Conservation (phyloP, 2,888 invertebrate species). For the Synergus japonicus region DNA sequence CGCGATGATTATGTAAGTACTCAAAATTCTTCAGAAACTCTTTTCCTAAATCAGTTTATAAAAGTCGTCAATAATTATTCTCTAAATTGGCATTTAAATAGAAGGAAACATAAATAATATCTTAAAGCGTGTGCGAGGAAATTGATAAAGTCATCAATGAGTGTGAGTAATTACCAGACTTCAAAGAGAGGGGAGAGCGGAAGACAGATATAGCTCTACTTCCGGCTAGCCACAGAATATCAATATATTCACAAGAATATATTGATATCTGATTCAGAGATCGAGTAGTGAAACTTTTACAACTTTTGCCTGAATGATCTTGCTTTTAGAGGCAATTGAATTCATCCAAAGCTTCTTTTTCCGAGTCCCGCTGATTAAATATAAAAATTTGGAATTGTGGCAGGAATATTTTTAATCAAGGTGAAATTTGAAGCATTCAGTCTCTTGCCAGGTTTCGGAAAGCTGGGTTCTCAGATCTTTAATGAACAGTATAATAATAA, state of each 20-base stretch:
- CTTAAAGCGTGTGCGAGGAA: background rate
- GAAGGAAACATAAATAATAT: background rate
- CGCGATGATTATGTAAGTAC: conserved; percentile 79
- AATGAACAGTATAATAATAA: conserved; percentile 21
- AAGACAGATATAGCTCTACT: conserved; percentile 71
- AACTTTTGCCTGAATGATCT: background rate
- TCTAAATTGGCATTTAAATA: background rate
- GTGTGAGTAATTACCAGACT: conserved; percentile 35
- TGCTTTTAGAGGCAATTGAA: background rate
- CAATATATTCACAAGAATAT: background rate
- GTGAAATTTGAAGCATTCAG: background rate
- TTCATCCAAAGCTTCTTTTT: background rate
- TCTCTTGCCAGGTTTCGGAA: background rate
- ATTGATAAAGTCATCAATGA: background rate
- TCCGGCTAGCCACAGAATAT: conserved; percentile 64
- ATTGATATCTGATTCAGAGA: background rate
- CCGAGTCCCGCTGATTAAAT: background rate
- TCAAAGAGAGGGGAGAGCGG: conserved; percentile 64
- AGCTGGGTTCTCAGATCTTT: background rate
- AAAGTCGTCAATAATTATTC: too few relatives aligned
- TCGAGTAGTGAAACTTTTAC: too few relatives aligned
- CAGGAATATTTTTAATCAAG: background rate
- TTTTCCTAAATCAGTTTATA: too few relatives aligned
- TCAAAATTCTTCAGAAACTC: background rate
- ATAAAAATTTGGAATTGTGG: background rate